Evolutionary conservation across 2,888 invertebrate species (phyloP).

Genomic region (Zootermopsis nevadensis): DNA sequence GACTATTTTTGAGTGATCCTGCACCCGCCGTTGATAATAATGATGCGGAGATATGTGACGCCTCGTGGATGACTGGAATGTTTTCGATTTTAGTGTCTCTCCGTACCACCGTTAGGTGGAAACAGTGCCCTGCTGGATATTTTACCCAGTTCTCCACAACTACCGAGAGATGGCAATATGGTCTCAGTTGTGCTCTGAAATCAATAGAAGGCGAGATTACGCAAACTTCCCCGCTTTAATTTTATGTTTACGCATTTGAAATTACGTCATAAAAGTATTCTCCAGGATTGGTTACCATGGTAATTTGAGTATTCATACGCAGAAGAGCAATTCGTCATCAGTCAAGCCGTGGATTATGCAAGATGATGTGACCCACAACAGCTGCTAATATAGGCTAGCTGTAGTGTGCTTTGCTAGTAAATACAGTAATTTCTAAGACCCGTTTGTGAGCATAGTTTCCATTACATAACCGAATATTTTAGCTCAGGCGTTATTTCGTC

Average conservation of each 20-base stretch:
- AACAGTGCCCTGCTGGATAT: not conserved
- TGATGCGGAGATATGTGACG: no score
- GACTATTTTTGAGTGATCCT: no score
- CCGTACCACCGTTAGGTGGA: not conserved
- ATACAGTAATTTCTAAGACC: no score
- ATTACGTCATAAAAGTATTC: constrained; percentile 19
- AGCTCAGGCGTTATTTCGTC: no score
- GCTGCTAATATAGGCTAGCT: no score
- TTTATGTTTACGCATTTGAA: constrained; percentile 15
- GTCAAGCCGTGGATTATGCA: not conserved
- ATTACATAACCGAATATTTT: no score
- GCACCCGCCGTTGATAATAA: no score
- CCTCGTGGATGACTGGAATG: no score
- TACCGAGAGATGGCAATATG: constrained; percentile 6
- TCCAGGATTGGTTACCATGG: constrained; percentile 32
- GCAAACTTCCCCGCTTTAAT: constrained; percentile 16
- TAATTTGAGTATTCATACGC: not conserved
- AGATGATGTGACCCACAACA: no score
- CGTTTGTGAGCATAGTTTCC: no score
- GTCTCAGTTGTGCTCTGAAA: not conserved
- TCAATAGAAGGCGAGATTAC: constrained; percentile 25
- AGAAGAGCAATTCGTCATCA: not conserved
- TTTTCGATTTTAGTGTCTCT: not conserved
- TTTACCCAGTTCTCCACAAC: not conserved
- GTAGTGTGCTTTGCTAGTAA: no score